Evolutionary conservation across 2,113 vertebrate genomes (phyloP), one percentile per base, ranked within the genome.

Genomic region (Oncorhynchus kisutch): DNA sequence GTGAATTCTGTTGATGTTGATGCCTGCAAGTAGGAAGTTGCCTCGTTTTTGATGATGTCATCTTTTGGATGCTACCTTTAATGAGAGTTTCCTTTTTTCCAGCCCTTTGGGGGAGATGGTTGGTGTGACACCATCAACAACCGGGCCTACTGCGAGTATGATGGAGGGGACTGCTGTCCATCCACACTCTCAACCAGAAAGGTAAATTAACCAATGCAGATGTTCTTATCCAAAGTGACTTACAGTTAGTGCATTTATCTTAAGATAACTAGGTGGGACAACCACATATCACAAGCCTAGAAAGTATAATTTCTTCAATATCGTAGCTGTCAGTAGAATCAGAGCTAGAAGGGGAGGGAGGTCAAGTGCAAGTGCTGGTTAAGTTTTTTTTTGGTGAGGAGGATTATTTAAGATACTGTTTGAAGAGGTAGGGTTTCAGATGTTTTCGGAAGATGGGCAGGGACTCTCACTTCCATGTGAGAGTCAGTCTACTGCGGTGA

Each of bases 41-140:
- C 51, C 51, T 18, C 16, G 0, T 54, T 54, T 54, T 16, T 16
- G 16, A 54, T 54, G 49, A 54, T 54, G 51, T 18, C 51, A 54
- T 54, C 3, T 54, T 54, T 14, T 18, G 16, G 51, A 54, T 54
- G 14, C 51, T 54, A 54, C 16, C 67, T 68, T 18, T 20, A 68
- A 73, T 27, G 39, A 20, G 64, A 48, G 31, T 60, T 18, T 75
- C 67, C 75, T 69, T 84, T 57, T 87, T 68, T 74, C 45, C 76
- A 99, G 97, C 97, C 97, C 74, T 99, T 99, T 83, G 95, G 94
- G 87, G 97, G 95, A 24, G 98, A 99, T 0, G 97, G 96, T 65
- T 99, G 97, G 97, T 99, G 98, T 31, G 98, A 99, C 86, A 98
- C 96, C 60, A 97, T 97, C 91, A 99, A 99, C 89, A 99, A 99